Evolutionary conservation across 2,888 invertebrate species (phyloP).

Genomic region (Crepidodera aurea): DNA sequence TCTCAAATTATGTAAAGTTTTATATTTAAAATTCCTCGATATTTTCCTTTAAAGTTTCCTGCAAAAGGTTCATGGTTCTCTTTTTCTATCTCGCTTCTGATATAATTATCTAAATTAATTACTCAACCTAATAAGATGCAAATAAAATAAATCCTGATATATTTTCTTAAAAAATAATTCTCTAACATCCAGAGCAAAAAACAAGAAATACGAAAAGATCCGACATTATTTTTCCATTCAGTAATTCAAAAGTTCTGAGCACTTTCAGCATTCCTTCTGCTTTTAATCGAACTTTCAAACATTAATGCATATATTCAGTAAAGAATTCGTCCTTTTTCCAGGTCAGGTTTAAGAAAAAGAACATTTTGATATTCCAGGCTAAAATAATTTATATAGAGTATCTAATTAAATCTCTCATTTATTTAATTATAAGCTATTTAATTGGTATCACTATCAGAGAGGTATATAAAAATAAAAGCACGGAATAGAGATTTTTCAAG

Average conservation of each 20-base stretch:
- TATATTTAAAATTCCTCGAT: too few species aligned
- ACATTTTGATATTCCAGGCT: too few species aligned
- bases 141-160: neutral
- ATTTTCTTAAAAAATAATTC: conserved; percentile 1
- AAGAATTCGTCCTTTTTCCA: neutral
- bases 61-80: neutral
- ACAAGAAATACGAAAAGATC: neutral
- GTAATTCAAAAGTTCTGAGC: conserved; percentile 9
- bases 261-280: conserved; percentile 1
- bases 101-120: neutral
- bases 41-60: too few species aligned
- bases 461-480: too few species aligned
- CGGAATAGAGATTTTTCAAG: too few species aligned
- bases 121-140: neutral
- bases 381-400: too few species aligned
- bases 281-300: conserved; percentile 17
- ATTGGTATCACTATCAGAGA: too few species aligned
- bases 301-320: conserved; percentile 5
- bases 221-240: conserved; percentile 17
- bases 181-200: neutral
- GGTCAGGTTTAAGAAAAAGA: too few species aligned
- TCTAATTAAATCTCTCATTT: too few species aligned
- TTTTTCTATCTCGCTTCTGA: too few species aligned
- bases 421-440: too few species aligned
- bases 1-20: too few species aligned